These are phyloP conservation scores for Parthenolecanium corni DNA, from an alignment of 2,888 invertebrate genomes.

Conservation along the genomic window DNA sequence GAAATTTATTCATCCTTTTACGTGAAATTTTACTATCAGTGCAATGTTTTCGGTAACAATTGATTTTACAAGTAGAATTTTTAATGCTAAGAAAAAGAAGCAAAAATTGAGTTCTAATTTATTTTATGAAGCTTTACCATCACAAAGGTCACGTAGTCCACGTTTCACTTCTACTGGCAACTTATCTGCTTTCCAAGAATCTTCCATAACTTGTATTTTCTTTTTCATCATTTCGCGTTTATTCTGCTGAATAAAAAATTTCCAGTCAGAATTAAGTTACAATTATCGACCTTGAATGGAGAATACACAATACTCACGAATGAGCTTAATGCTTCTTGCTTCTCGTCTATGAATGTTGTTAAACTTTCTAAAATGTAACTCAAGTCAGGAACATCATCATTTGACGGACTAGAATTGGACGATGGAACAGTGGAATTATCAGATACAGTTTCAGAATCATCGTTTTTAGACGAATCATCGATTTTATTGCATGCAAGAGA, in stretches of 20 bases:
- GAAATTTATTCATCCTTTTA: too few species aligned
- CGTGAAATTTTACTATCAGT: too few species aligned
- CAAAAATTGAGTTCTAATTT: background rate
- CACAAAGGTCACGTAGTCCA: conserved; percentile 45
- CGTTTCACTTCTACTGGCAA: conserved; percentile 42
- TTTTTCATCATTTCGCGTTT: conserved; percentile 39
- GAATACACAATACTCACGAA: background rate
- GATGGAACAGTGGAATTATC: background rate
- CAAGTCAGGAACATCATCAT: background rate
- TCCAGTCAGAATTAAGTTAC: background rate
- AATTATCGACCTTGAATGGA: background rate
- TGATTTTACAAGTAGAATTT: too few species aligned
- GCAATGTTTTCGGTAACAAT: too few species aligned
- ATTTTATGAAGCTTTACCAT: conserved; percentile 40
- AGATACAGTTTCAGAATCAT: background rate
- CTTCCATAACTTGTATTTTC: conserved; percentile 46
- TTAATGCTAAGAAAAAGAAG: conserved; percentile 18
- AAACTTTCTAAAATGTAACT: background rate
- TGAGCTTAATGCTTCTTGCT: background rate
- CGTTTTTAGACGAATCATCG: background rate
- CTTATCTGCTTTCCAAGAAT: conserved; percentile 48
- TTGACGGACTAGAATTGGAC: background rate
- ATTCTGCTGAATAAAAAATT: conserved; percentile 7
- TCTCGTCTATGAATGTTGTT: background rate
- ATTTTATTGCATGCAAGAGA: background rate